A percentile compares a stretch with the other conserved stretches of the same genome.
Conservation (phyloP, 2,888 invertebrate genomes). For the Eupithecia pulchellata region DNA sequence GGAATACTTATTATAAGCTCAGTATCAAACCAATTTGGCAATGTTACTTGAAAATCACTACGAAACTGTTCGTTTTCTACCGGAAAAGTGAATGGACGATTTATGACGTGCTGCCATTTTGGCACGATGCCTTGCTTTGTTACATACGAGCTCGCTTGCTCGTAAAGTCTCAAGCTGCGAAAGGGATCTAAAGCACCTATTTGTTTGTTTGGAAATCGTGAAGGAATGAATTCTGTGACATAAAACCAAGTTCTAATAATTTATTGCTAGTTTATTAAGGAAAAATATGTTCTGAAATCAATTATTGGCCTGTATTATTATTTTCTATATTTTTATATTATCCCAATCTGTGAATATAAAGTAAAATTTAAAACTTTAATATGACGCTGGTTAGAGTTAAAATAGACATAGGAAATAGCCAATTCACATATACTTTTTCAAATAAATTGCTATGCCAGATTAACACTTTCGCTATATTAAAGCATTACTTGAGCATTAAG, state of each 20-base stretch:
- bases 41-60: slow-evolving; percentile 5
- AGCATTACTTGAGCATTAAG: no score
- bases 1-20: background rate
- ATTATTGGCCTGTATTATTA: no score
- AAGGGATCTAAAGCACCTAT: background rate
- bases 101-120: slow-evolving; percentile 13
- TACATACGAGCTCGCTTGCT: background rate
- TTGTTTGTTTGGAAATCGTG: slow-evolving; percentile 5
- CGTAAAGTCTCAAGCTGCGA: slow-evolving; percentile 4
- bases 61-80: slow-evolving; percentile 1
- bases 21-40: slow-evolving; percentile 11
- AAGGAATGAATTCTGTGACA: background rate
- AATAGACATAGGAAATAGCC: no score
- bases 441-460: background rate
- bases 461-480: background rate
- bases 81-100: slow-evolving; percentile 16
- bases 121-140: slow-evolving; percentile 15
- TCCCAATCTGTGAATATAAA: no score
- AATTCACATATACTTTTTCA: no score
- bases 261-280: background rate
- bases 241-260: background rate
- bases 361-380: no score
- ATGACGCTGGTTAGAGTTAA: no score
- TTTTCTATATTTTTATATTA: no score
- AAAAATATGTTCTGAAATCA: background rate